Evolutionary conservation across 2,797 vertebrate genomes (phyloP).

Genomic region (Cichlasoma orientale): DNA sequence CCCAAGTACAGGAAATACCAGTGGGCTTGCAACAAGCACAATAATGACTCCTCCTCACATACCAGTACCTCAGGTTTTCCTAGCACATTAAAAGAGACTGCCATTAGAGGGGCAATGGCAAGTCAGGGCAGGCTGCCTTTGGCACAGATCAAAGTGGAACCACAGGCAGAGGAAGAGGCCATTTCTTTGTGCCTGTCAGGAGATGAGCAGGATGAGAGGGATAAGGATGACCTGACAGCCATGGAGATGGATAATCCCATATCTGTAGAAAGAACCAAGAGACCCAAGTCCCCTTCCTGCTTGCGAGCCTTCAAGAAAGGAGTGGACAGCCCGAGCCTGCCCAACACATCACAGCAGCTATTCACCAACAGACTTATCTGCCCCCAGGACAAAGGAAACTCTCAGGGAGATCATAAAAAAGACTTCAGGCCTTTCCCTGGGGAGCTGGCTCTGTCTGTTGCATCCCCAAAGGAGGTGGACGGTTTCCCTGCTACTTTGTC

Average conservation of each 20-base stretch:
- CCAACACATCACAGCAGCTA: constrained; percentile 91
- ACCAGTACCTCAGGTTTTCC: constrained; percentile 99
- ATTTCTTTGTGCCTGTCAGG: constrained; percentile 91
- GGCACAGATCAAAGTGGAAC: constrained; percentile 93
- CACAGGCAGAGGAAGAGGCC: constrained; percentile 89
- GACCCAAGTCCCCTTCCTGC: constrained; percentile 88
- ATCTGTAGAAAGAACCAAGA: constrained; percentile 80
- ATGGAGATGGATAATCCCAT: constrained; percentile 90
- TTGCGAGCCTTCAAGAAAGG: constrained; percentile 90
- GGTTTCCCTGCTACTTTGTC: constrained; percentile 88
- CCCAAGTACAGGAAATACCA: constrained; percentile 99
- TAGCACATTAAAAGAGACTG: constrained; percentile 93
- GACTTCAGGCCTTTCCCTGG: constrained; percentile 90
- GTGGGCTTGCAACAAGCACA: constrained; percentile 97
- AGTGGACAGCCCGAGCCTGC: constrained; percentile 84
- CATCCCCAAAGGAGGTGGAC: constrained; percentile 89
- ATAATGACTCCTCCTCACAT: constrained; percentile 93
- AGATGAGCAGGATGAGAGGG: constrained; percentile 88
- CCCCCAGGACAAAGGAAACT: constrained; percentile 93
- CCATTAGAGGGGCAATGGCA: constrained; percentile 63
- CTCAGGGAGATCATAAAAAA: constrained; percentile 99
- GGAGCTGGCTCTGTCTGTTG: constrained; percentile 86
- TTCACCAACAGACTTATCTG: constrained; percentile 89
- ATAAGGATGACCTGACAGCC: constrained; percentile 85
- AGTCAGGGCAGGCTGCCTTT: constrained; percentile 65